A percentile compares a stretch with the other conserved stretches of the same genome.
Evolutionary conservation across 2,888 invertebrate species (phyloP).

Genomic region (Troglohyphantes excavatus): DNA sequence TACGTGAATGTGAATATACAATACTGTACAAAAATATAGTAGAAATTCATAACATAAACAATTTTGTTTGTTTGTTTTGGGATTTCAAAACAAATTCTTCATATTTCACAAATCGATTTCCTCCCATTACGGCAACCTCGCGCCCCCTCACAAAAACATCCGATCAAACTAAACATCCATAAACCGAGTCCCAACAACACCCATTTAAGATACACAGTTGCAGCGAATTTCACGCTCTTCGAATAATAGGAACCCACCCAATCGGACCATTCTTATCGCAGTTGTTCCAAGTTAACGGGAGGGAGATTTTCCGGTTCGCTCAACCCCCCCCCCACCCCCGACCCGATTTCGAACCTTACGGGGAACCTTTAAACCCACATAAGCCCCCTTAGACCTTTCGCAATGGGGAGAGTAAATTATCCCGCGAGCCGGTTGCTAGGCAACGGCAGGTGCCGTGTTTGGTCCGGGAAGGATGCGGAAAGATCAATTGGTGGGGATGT

Average conservation of each 20-base stretch:
- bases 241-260: neutral
- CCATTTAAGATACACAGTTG: neutral
- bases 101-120: too few relatives aligned
- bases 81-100: too few relatives aligned
- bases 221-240: neutral
- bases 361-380: conserved; percentile 9
- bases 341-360: neutral
- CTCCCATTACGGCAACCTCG: too few relatives aligned
- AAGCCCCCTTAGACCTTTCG: conserved; percentile 9
- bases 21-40: too few relatives aligned
- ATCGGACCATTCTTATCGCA: neutral
- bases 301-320: neutral
- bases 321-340: neutral
- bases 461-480: neutral
- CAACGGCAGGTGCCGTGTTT: conserved; percentile 47
- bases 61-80: too few relatives aligned
- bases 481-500: conserved; percentile 15
- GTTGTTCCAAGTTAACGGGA: neutral
- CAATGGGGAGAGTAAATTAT: conserved; percentile 35
- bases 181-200: too few relatives aligned
- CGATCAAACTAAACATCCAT: too few relatives aligned
- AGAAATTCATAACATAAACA: too few relatives aligned
- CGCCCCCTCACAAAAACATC: too few relatives aligned
- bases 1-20: too few relatives aligned
- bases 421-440: conserved; percentile 41